phyloP scores from a whole-genome alignment of 2,113 vertebrate species.

The Chaetura pelagica region DNA sequence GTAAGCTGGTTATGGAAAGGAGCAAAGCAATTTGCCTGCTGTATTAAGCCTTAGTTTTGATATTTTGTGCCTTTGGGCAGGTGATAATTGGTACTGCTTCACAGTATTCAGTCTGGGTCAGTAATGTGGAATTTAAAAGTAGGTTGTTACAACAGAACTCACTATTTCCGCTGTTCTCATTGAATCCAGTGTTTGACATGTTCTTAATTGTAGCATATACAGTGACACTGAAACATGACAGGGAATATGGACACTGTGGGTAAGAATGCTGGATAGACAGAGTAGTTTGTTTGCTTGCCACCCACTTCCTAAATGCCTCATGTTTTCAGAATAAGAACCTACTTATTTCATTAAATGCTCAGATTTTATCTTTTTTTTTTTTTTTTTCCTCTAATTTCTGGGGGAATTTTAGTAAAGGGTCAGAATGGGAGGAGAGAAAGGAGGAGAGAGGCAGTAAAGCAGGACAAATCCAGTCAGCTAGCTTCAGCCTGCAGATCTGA shows the following conservation, averaged over 20 bases:
- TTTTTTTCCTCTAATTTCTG: neutral
- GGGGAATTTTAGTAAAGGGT: neutral
- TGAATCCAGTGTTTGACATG: neutral
- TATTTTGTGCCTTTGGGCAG: conserved; percentile 13
- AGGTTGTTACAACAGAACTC: neutral
- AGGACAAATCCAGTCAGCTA: conserved; percentile 5
- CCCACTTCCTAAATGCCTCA: neutral
- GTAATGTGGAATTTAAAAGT: neutral
- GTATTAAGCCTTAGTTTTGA: conserved; percentile 30
- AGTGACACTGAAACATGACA: neutral
- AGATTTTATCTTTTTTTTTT: neutral
- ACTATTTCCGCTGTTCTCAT: neutral
- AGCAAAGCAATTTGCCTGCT: neutral
- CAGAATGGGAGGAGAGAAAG: neutral
- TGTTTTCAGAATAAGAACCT: neutral
- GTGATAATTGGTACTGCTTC: neutral
- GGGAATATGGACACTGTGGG: neutral
- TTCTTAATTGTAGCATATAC: neutral
- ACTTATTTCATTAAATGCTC: neutral
- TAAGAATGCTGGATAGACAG: neutral
- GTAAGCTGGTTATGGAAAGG: neutral
- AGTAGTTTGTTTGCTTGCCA: neutral
- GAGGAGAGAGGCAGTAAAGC: neutral
- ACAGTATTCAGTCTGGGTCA: neutral
- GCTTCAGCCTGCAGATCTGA: neutral